Evolutionary conservation across 2,888 invertebrate species (phyloP), one percentile per base, ranked within the genome.

Genomic region (Sphaerophoria taeniata): DNA sequence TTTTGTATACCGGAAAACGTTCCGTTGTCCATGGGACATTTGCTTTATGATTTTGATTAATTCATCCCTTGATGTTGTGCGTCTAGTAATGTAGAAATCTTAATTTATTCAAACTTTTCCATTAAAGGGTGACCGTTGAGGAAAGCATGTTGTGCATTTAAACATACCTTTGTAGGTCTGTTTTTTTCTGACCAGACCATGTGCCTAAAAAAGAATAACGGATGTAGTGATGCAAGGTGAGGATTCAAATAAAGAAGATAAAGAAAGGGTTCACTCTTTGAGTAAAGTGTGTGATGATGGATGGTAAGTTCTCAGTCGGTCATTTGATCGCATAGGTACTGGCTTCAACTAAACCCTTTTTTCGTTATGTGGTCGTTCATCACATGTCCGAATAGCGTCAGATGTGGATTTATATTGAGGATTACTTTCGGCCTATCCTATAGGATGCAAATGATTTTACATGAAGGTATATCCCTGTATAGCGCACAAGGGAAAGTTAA

Each of bases 11-110:
- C 74, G 70, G 79, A 79, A 79, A 79, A 80, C 71, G 74, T 75
- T 71, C 83, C 83, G 83, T 75, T 84, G 83, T 79, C 83, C 74
- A 80, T 75, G 60, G 80, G 67, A 49, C 74, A 84, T 74, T 79
- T 75, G 65, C 39, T 74, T 74, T 31, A 67, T 74, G 73, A 83
- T 63, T 73, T 74, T 74, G 69, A 78, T 78, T 78, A 61, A 83
- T 73, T 63, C 73, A 78, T 83, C 82, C 82, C 82, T 73, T 78
- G 72, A 60, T 72, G 67, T 69, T 36, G 36, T 49, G 51, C 39
- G 31, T 14, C 43, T 56, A 12, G 7, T 24, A 24, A 53, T 47
- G 33, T 56, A 14, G 33, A 63, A 61, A 55, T 47, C 51, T 43
- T 73, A 72, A 78, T 82, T 72, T 82, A 78, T 82, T 82, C 72